These are phyloP conservation scores for Etheostoma cragini DNA, from an alignment of 2,113 vertebrate species.

Conservation along the genomic window DNA sequence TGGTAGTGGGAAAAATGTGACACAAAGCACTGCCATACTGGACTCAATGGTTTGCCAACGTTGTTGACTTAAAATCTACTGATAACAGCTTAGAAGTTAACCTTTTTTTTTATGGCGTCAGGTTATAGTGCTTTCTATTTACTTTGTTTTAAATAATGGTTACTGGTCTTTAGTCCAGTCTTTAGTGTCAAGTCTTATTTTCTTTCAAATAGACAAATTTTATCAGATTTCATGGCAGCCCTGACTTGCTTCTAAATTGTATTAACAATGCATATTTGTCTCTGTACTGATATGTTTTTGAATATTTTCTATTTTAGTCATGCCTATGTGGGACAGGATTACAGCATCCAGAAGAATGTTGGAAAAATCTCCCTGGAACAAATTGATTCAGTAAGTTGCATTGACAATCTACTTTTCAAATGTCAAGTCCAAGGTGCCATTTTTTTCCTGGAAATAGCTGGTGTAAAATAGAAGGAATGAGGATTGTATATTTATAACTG, in stretches of 20 bases:
- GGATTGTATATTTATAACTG: neutral
- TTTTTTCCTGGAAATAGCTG: neutral
- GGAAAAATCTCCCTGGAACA: slow-evolving; percentile 96
- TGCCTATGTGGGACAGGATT: slow-evolving; percentile 96
- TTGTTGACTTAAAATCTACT: neutral
- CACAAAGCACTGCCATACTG: neutral
- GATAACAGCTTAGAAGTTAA: neutral
- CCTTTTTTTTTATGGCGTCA: neutral
- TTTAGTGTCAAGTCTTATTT: neutral
- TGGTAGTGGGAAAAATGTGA: slow-evolving; percentile 9
- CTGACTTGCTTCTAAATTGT: neutral
- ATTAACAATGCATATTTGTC: neutral
- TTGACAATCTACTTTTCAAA: slow-evolving; percentile 32
- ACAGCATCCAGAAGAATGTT: slow-evolving; percentile 89
- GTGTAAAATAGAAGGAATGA: neutral
- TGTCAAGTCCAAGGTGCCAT: slow-evolving; percentile 14
- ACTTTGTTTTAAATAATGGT: neutral
- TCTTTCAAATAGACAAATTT: neutral
- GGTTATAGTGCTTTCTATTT: neutral
- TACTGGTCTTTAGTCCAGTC: neutral
- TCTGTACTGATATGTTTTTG: slow-evolving; percentile 8
- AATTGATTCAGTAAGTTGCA: slow-evolving; percentile 91
- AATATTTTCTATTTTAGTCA: slow-evolving; percentile 82
- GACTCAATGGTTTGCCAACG: neutral
- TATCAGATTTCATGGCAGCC: slow-evolving; percentile 1